Evolutionary conservation across 1,140 invertebrate species (phyloP).

Genomic region (Euura lappo): DNA sequence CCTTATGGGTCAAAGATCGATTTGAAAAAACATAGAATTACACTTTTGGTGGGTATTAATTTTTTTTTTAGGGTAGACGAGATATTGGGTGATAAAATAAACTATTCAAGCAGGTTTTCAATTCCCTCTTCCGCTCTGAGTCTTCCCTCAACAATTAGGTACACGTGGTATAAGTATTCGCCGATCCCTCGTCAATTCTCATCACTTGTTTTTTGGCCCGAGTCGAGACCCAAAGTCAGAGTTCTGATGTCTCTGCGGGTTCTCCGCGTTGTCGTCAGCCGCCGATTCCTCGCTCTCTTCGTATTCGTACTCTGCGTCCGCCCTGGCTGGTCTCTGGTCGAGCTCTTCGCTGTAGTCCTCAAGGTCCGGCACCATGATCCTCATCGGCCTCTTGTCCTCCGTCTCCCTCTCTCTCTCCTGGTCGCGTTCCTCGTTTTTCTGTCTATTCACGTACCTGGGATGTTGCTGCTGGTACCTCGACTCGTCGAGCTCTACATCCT

Average conservation of each 20-base stretch:
- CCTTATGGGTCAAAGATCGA: too few species aligned
- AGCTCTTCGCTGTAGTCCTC: slow-evolving; percentile 38
- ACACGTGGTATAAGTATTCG: too few species aligned
- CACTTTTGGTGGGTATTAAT: too few species aligned
- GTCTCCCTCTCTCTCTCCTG: slow-evolving; percentile 26
- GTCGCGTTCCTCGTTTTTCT: slow-evolving; percentile 20
- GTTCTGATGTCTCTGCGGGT: slow-evolving; percentile 21
- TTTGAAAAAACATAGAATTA: too few species aligned
- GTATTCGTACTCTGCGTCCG: slow-evolving; percentile 46
- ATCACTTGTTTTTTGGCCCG: slow-evolving; percentile 21
- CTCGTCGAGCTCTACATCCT: slow-evolving; percentile 20
- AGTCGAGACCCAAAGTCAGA: slow-evolving; percentile 45
- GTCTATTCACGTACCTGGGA: slow-evolving; percentile 21
- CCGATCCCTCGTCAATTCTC: too few species aligned
- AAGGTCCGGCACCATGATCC: slow-evolving; percentile 58
- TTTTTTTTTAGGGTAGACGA: too few species aligned
- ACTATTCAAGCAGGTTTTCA: too few species aligned
- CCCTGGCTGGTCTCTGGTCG: slow-evolving; percentile 26
- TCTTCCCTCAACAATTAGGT: too few species aligned
- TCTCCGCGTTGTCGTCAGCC: slow-evolving; percentile 17
- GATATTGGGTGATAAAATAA: too few species aligned
- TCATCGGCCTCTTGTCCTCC: slow-evolving; percentile 43
- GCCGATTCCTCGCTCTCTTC: slow-evolving; percentile 40
- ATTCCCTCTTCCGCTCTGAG: too few species aligned
- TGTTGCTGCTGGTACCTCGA: slow-evolving; percentile 21